A percentile compares a stretch with the other conserved stretches of the same genome.
These are phyloP conservation scores for Parus major DNA, from an alignment of 2,113 vertebrate species.

Conservation along the genomic window DNA sequence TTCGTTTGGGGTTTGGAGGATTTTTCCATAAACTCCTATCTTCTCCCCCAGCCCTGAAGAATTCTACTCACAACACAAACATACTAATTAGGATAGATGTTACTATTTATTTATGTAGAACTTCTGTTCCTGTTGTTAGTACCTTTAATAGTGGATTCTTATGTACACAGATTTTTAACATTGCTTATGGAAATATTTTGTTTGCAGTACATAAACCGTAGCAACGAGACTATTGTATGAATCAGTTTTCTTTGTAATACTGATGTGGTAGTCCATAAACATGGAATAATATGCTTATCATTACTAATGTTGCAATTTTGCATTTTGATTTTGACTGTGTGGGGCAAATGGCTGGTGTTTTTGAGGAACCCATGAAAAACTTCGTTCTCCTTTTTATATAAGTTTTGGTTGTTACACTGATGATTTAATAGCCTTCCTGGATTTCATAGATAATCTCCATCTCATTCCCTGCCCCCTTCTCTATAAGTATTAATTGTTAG, in stretches of 20 bases:
- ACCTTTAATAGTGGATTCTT: neutral
- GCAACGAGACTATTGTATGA: neutral
- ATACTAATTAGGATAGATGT: neutral
- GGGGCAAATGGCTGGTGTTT: neutral
- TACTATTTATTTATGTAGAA: neutral
- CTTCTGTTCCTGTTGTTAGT: neutral
- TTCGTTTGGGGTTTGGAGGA: neutral
- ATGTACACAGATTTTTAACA: neutral
- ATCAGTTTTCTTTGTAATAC: neutral
- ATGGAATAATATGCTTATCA: neutral
- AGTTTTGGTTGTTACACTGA: neutral
- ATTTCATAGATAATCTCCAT: neutral
- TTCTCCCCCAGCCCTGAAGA: neutral
- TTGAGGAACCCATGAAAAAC: neutral
- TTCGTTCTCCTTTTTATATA: neutral
- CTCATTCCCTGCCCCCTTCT: neutral
- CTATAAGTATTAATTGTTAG: neutral
- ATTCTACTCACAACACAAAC: neutral
- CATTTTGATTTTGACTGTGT: neutral
- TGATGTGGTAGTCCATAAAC: neutral
- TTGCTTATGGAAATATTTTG: constrained; percentile 8
- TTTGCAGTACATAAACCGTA: neutral
- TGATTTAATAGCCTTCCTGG: neutral
- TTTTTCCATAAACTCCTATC: neutral
- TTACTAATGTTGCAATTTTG: neutral